These are phyloP conservation scores for Ellobium chinense DNA, from an alignment of 2,888 invertebrate species.

Conservation along the genomic window DNA sequence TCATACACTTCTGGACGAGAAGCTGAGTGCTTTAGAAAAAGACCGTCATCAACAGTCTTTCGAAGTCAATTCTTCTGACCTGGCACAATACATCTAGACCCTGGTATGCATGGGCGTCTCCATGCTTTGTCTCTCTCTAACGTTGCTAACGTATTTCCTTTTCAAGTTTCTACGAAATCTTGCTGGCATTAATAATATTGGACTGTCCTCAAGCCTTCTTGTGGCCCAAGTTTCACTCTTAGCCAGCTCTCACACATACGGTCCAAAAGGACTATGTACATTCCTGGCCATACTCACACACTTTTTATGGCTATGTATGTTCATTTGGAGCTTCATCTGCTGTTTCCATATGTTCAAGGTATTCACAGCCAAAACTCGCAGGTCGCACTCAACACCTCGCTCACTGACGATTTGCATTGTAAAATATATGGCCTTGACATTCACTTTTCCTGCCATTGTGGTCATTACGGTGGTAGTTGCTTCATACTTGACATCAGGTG, in stretches of 20 bases:
- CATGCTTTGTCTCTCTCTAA: not conserved
- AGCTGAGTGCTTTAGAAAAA: not conserved
- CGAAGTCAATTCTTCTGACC: not conserved
- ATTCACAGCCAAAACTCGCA: conserved; percentile 25
- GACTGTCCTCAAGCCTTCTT: not conserved
- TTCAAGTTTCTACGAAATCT: conserved; percentile 18
- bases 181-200: conserved; percentile 18
- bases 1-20: not conserved
- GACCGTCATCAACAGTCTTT: not conserved
- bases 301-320: conserved; percentile 26
- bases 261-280: not conserved
- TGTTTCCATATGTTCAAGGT: conserved; percentile 31
- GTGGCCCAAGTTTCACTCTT: not conserved
- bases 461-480: not conserved
- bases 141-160: conserved; percentile 21
- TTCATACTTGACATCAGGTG: not conserved
- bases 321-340: conserved; percentile 33
- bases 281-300: conserved; percentile 17
- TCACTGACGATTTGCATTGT: not conserved
- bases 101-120: not conserved
- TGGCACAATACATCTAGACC: conserved; percentile 1
- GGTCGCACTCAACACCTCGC: not conserved
- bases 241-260: not conserved
- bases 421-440: not conserved
- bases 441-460: not conserved